Conservation (phyloP, 1,140 invertebrate genomes). For the Dendroctonus ponderosae region DNA sequence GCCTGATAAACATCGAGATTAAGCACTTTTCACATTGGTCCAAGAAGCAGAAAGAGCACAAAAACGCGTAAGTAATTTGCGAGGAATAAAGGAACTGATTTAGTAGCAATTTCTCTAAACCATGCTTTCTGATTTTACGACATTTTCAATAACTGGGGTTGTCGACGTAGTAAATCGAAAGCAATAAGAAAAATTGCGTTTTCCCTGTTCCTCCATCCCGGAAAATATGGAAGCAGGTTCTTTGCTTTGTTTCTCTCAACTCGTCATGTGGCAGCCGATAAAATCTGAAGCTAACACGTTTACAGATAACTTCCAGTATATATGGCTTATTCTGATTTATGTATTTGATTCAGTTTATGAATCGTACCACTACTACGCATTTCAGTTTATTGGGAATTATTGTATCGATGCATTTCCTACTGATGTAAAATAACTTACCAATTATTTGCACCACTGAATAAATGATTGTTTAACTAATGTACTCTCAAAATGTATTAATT, state of each 20-base stretch:
- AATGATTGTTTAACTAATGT: no score
- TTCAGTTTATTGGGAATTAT: no score
- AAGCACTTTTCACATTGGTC: neutral
- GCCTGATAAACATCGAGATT: constrained; percentile 10
- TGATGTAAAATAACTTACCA: no score
- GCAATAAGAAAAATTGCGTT: constrained; percentile 30
- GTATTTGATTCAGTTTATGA: neutral
- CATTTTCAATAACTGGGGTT: constrained; percentile 15
- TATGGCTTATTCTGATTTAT: constrained; percentile 15
- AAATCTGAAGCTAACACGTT: constrained; percentile 19
- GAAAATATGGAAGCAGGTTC: constrained; percentile 30
- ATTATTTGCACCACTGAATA: no score
- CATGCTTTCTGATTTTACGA: constrained; percentile 18
- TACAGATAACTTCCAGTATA: constrained; percentile 9
- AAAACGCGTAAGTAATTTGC: constrained; percentile 19
- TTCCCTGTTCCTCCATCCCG: constrained; percentile 20
- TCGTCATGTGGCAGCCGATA: constrained; percentile 17
- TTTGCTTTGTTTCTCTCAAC: constrained; percentile 19
- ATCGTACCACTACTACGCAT: no score
- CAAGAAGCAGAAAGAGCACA: neutral
- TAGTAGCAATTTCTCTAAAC: constrained; percentile 26
- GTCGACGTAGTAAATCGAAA: constrained; percentile 31
- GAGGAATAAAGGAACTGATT: constrained; percentile 15
- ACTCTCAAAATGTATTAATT: no score
- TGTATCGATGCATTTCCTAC: no score